Evolutionary conservation across 2,888 invertebrate species (phyloP), one percentile per base, ranked within the genome.

Genomic region (Halictus quadricinctus): DNA sequence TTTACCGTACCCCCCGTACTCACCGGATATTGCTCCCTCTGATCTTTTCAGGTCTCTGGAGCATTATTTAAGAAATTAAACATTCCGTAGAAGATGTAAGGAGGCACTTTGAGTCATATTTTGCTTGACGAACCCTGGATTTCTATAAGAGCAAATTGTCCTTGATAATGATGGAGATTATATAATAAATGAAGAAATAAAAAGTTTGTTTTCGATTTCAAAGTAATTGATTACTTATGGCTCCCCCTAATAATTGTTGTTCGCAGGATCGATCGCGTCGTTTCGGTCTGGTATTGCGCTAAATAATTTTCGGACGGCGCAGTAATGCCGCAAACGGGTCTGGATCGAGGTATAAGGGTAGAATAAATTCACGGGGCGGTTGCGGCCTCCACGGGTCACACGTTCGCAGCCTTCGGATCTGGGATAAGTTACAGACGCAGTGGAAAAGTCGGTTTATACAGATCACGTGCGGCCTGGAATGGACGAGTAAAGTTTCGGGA

Each of bases 351-450:
- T 36, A 54, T 46, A n/a, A 64, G 54, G 54, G 46, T 43, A 66
- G 79, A 84, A 84, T 88, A 76, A 83, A 79, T 76, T 86, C 80
- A 36, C 15, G 72, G 79, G 50, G 80, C 81, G 76, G 76, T 80
- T 77, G 85, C 79, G 64, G 80, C 75, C 84, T 66, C 41, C 41
- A 58, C 80, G 83, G 89, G 87, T 90, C 90, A 86, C 90, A 85
- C 86, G 90, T 84, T 90, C 85, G 29, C 79, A 81, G 84, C 81
- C 83, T 90, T 90, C 86, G 80, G 76, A 88, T 84, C 83, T 84
- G 72, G 88, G 83, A 87, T 90, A 90, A 90, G 87, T 90, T 86
- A 85, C 84, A 82, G 73, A 50, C 79, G 86, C 88, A 86, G 72
- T 76, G 84, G 84, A 76, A 82, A 83, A 84, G 79, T 76, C 66